Evolutionary conservation across 2,888 invertebrate genomes (phyloP), one percentile per base, ranked within the genome.

Genomic region (Palloptera scutellata): DNA sequence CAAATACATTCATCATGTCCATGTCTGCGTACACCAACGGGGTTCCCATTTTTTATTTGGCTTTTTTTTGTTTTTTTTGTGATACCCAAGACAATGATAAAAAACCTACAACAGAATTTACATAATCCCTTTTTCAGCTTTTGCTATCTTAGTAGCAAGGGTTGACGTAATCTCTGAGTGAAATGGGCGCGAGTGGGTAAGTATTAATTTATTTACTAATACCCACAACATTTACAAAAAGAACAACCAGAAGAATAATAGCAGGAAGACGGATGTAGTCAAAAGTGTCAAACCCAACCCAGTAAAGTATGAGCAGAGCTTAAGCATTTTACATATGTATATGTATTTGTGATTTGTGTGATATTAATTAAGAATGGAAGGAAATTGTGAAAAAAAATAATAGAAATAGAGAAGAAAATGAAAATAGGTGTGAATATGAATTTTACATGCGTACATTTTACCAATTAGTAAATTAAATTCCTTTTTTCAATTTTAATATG

Each of bases 321-420:
- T 2, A 30, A 6, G 30, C 30, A 30, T 11, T 30, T n/a, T 17
- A 15, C 41, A 10, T 53, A 15, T 51, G 43, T 55, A 6, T 30
- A 6, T 30, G 30, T 30, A 45, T 6, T 20, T 1, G 52, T 45
- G 40, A 52, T 55, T 48, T 42, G 13, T 57, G 40, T 51, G 62
- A 13, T 57, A 67, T 63, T 67, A 67, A 67, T 67, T 67, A 63
- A 67, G 13, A 67, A 51, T 45, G 63, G 63, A 53, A 67, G 63
- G 60, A 59, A 63, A 15, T 48, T 2, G 30, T 30, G 2, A 6
- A 30, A 30, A 30, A 30, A 30, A 30, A 30, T 30, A 30, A 30
- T 30, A 30, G 30, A 30, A 30, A 30, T 30, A 30, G 30, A 30
- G n/a, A n/a, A n/a, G n/a, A n/a, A 19, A 55, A 13, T 17, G 17